Conservation (phyloP, 1,140 invertebrate genomes). For the Chlorops oryzae region DNA sequence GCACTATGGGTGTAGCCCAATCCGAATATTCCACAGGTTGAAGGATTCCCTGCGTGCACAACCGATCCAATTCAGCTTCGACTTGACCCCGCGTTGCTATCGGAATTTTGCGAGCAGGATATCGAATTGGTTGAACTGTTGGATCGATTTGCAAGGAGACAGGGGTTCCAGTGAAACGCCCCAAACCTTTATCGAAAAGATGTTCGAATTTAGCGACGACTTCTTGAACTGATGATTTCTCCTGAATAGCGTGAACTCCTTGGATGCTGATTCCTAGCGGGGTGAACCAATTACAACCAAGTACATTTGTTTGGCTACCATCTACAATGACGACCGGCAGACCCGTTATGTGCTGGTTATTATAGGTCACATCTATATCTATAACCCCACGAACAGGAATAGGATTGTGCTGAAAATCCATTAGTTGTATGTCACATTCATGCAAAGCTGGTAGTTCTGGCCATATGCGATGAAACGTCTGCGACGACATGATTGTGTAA, state of each 20-base stretch:
- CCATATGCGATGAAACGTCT: background rate
- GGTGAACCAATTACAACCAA: conserved; percentile 25
- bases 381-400: too few species aligned
- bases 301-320: conserved; percentile 11
- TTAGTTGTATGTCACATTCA: too few species aligned
- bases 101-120: background rate
- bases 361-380: too few species aligned
- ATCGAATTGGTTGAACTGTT: background rate
- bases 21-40: too few species aligned
- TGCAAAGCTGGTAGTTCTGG: too few species aligned
- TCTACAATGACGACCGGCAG: conserved; percentile 13
- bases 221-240: background rate
- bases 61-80: conserved; percentile 37
- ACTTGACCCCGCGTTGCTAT: background rate
- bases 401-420: too few species aligned
- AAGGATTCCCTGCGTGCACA: conserved; percentile 44
- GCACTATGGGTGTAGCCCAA: too few species aligned
- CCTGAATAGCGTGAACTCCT: conserved; percentile 7
- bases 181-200: background rate
- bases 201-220: background rate
- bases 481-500: too few species aligned
- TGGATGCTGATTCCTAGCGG: conserved; percentile 15
- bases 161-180: background rate
- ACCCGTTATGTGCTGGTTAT: too few species aligned
- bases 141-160: background rate